Percentiles rank a stretch among this genome's conserved stretches.
phyloP scores from a whole-genome alignment of 2,113 vertebrate species.

The Sterna hirundo region DNA sequence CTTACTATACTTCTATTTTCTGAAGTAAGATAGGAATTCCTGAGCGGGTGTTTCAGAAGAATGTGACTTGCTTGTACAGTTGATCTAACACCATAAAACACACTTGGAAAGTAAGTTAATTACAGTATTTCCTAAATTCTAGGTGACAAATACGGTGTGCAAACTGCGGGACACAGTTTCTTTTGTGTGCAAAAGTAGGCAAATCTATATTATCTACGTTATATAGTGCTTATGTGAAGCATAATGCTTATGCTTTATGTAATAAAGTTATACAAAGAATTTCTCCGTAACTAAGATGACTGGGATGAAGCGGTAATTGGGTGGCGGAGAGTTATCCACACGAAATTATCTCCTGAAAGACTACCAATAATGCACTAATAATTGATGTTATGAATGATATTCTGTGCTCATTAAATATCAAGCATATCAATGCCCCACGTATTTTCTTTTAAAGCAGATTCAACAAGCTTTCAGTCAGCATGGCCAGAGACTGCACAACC shows the following conservation, averaged over 20 bases:
- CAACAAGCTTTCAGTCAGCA: neutral
- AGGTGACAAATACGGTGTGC: rapidly evolving
- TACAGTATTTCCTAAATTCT: neutral
- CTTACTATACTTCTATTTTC: neutral
- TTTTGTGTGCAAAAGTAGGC: neutral
- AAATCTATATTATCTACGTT: neutral
- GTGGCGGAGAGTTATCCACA: neutral
- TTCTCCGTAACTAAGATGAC: neutral
- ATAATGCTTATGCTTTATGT: neutral
- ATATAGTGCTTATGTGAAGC: neutral
- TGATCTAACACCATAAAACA: neutral
- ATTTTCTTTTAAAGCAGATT: neutral
- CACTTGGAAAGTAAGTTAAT: neutral
- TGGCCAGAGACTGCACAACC: neutral
- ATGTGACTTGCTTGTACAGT: neutral
- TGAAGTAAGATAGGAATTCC: neutral
- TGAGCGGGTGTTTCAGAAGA: neutral
- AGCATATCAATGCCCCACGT: rapidly evolving
- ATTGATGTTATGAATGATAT: neutral
- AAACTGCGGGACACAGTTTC: neutral
- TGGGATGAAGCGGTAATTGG: neutral
- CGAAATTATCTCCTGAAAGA: neutral
- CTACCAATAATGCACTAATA: neutral
- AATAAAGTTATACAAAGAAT: neutral
- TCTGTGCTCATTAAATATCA: neutral